Evolutionary conservation across 2,888 invertebrate species (phyloP), one percentile per base, ranked within the genome.

Genomic region (Scaptomyza polygonia): DNA sequence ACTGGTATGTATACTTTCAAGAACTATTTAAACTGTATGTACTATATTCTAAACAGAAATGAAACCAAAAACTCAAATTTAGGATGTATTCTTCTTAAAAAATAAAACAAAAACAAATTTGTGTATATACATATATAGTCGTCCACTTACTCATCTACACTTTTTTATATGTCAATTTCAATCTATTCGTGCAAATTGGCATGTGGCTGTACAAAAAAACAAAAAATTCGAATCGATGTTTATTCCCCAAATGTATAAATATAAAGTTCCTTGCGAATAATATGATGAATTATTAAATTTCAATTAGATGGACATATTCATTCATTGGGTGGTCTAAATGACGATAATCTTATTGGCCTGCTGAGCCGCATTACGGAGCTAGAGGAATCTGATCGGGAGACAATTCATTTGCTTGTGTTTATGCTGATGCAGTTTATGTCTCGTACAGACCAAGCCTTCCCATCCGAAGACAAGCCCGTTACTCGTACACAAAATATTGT

Each of bases 351-450:
- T 36, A 94, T 96, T 29, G 94, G 94, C 1, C 94, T 97, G 66
- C 93, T 98, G 40, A 97, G 98, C 70, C 94, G 96, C 88, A 96
- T 98, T 2, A 95, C 98, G 69, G 99, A 99, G 89, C 93, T 97
- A 51, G 98, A 99, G 89, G 98, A 98, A 89, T 95, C 97, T 1
- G 99, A 99, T 89, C 95, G 96, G 77, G 98, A 99, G 92, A 99
- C 99, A 0, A 96, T 98, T 82, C 98, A 99, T 91, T 93, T 99
- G 27, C 93, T 99, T 36, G 96, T 99, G 11, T 97, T 98, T 85
- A 93, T 99, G n/a, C 94, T 99, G 12, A 98, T 99, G 96, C 98
- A 98, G 93, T 99, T 98, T 91, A 93, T 99, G 90, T 97, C 98
- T 0, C 93, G 95, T 81, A 94, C 94, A 25, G 96, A 96, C 90